A percentile compares a stretch with the other conserved stretches of the same genome.
These are phyloP conservation scores for Triops longicaudatus DNA, from an alignment of 1,140 invertebrate species.

Conservation along the genomic window DNA sequence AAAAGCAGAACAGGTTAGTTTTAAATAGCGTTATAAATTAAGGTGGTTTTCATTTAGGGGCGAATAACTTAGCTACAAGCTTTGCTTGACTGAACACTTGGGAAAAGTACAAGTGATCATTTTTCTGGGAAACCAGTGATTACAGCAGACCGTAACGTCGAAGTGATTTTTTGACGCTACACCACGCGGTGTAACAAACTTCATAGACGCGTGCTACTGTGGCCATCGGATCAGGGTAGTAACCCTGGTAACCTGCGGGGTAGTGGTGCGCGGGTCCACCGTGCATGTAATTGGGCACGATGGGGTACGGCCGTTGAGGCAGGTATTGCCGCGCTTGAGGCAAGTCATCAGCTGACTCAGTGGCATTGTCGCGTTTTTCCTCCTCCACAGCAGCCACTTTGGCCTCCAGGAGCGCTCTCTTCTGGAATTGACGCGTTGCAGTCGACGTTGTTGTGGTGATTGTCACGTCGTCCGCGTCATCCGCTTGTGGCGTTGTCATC, in stretches of 20 bases:
- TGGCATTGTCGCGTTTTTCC: background rate
- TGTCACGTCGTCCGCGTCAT: background rate
- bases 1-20: conserved; percentile 57
- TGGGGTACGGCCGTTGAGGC: conserved; percentile 5
- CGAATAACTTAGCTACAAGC: background rate
- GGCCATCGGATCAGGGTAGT: background rate
- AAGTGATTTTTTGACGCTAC: conserved; percentile 22
- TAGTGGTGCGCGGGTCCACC: conserved; percentile 20
- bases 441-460: background rate
- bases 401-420: background rate
- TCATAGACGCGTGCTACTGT: conserved; percentile 21
- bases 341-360: background rate
- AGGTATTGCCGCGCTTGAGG: background rate
- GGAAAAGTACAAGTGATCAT: background rate
- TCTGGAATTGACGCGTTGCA: background rate
- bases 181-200: conserved; percentile 22
- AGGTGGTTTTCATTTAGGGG: too few species aligned
- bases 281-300: conserved; percentile 15
- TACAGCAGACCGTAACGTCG: conserved; percentile 18
- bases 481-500: conserved; percentile 8
- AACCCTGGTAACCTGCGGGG: background rate
- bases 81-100: conserved; percentile 3
- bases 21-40: background rate
- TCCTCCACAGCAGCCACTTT: conserved; percentile 8
- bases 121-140: background rate